These are phyloP conservation scores for Cervus canadensis DNA, from an alignment of 2,113 vertebrate genomes.

Conservation along the genomic window DNA sequence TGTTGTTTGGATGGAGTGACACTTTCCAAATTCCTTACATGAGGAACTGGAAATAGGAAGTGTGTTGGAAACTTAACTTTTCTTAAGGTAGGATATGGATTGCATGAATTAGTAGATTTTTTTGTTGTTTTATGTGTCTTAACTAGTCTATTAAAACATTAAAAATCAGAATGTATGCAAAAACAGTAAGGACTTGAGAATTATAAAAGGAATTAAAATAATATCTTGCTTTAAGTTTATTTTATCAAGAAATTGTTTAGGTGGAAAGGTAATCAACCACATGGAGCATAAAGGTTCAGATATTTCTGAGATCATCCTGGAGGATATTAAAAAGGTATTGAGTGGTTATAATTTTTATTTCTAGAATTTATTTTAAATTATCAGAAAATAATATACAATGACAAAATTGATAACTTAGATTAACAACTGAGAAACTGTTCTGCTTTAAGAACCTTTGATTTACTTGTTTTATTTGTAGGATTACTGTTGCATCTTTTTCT, in stretches of 20 bases:
- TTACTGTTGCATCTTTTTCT: neutral
- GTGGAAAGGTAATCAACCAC: neutral
- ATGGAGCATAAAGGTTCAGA: neutral
- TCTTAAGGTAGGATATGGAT: neutral
- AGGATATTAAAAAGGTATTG: neutral
- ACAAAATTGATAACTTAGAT: neutral
- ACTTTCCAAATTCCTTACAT: neutral
- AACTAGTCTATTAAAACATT: neutral
- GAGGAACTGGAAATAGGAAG: neutral
- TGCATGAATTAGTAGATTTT: neutral
- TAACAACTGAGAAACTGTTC: neutral
- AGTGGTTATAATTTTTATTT: neutral
- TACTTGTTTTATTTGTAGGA: neutral
- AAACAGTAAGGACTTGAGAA: neutral
- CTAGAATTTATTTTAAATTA: neutral
- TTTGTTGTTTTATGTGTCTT: neutral
- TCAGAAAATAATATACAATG: neutral
- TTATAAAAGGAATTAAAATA: neutral
- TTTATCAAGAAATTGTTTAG: neutral
- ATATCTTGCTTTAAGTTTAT: neutral
- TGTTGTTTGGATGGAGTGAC: neutral
- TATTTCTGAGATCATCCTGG: neutral
- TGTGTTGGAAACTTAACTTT: neutral
- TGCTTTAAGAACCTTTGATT: conserved; percentile 5
- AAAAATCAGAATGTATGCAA: neutral